Base-by-base conservation (phyloP, 1,140 invertebrate genomes). In the Sycophila sp. region DNA sequence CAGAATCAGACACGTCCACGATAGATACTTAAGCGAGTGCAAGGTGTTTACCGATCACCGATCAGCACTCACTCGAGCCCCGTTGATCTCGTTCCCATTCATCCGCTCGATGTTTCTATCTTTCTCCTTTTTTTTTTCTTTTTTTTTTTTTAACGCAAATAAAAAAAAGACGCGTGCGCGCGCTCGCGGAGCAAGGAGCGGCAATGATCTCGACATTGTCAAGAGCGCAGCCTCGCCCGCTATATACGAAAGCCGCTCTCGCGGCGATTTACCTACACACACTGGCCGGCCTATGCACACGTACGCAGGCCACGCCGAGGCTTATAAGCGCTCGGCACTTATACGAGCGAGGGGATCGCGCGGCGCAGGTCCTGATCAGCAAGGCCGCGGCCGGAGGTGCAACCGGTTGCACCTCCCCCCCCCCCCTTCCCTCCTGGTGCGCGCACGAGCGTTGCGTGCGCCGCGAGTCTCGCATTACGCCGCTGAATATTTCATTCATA, bases 401-500 rank as follows among this genome's bases (percentile, higher is more conserved):
- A 65, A 65, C 63, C 63, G 63, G 63, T 65, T 65, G 15, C 34
- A 4, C 15, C 17, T 63, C 28, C 30, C 30, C 32, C 45, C 13
- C 22, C 3, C 60, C n/a, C 19, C 24, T 24, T 17, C 28, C n/a
- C 59, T 19, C 8, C 55, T 11, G 10, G 11, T 15, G 3, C 34
- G 55, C 34, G 15, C 34, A 30, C 19, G n/a, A 36, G 13, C 58
- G 26, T 22, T 49, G 42, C 42, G 28, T 28, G 40, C 45, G 32
- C 38, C 26, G 36, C 15, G 10, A 17, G 6, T 2, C 53, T 58
- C 75, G 76, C 78, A 80, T 81, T 81, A 82, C 76, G n/a, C 75
- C 58, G 60, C 68, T 77, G 79, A 82, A 82, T 83, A 82, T 83
- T 82, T 81, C 81, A 82, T 83, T 83, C 81, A 83, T 83, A 82